These are phyloP conservation scores for Dendrocincla tyrannina DNA, from an alignment of 2,797 vertebrate genomes.

Conservation along the genomic window DNA sequence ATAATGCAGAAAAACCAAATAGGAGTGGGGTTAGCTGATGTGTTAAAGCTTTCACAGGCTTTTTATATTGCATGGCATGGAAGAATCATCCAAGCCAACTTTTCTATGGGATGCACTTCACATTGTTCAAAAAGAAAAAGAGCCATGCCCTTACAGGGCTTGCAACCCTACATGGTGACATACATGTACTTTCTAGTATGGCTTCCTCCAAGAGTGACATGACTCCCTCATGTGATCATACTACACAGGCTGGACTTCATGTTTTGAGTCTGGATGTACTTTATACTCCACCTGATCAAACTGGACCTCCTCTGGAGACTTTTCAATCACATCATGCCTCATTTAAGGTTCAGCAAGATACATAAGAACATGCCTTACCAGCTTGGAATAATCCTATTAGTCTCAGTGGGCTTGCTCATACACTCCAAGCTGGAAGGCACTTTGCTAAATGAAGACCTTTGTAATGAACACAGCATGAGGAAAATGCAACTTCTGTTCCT, in stretches of 20 bases:
- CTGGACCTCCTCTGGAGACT: not conserved
- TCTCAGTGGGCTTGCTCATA: not conserved
- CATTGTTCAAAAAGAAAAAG: not conserved
- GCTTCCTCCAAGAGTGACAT: not conserved
- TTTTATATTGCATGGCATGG: not conserved
- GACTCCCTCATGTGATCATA: not conserved
- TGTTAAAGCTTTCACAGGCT: not conserved
- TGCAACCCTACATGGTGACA: not conserved
- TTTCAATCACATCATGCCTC: not conserved
- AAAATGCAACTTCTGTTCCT: conserved; percentile 11
- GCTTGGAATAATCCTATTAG: conserved; percentile 1
- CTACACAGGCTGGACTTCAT: rapidly evolving
- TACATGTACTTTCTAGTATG: rapidly evolving
- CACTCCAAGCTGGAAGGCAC: not conserved
- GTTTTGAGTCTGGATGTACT: not conserved
- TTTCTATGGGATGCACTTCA: not conserved
- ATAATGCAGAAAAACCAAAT: not conserved
- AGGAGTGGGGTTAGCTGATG: not conserved
- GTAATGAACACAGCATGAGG: not conserved
- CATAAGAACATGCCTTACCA: not conserved
- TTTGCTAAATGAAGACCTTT: conserved; percentile 7
- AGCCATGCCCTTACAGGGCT: not conserved
- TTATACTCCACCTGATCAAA: not conserved
- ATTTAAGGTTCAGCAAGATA: not conserved
- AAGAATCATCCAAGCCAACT: not conserved